These are phyloP conservation scores for Lordiphosa andalusiaca DNA, from an alignment of 2,888 invertebrate genomes.

Conservation along the genomic window DNA sequence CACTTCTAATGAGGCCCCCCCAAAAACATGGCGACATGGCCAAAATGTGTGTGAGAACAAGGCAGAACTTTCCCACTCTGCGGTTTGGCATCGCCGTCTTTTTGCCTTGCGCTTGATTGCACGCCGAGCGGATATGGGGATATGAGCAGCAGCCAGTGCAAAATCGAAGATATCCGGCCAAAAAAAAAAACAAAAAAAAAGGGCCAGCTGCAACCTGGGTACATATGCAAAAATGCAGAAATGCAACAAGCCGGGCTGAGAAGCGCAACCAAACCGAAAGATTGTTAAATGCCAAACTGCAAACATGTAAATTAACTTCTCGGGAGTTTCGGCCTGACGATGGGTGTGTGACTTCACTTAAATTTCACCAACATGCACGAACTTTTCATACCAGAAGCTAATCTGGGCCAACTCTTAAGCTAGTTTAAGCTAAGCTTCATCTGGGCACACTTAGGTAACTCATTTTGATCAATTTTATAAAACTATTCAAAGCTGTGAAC, in stretches of 20 bases:
- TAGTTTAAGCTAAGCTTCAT: too few relatives aligned
- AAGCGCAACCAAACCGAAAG: background rate
- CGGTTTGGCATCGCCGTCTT: slow-evolving; percentile 5
- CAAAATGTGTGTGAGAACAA: slow-evolving; percentile 34
- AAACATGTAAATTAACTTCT: background rate
- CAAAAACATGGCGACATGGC: slow-evolving; percentile 39
- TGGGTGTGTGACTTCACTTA: too few relatives aligned
- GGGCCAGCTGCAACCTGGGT: slow-evolving; percentile 13
- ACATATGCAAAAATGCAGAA: slow-evolving; percentile 2
- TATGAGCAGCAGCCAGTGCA: slow-evolving; percentile 27
- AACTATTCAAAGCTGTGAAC: too few relatives aligned
- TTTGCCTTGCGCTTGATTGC: slow-evolving; percentile 40
- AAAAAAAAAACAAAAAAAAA: too few relatives aligned
- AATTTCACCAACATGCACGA: too few relatives aligned
- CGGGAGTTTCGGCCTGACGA: background rate
- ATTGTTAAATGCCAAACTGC: background rate
- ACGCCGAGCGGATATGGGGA: slow-evolving; percentile 58
- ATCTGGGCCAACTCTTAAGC: too few relatives aligned
- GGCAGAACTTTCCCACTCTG: slow-evolving; percentile 20
- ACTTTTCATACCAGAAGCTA: too few relatives aligned
- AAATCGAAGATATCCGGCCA: slow-evolving; percentile 59
- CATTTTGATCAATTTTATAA: too few relatives aligned
- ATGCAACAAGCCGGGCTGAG: background rate
- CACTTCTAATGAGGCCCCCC: slow-evolving; percentile 31
- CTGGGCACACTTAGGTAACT: too few relatives aligned